Evolutionary conservation across 2,113 vertebrate species (phyloP).

Genomic region (Pogona vitticeps): DNA sequence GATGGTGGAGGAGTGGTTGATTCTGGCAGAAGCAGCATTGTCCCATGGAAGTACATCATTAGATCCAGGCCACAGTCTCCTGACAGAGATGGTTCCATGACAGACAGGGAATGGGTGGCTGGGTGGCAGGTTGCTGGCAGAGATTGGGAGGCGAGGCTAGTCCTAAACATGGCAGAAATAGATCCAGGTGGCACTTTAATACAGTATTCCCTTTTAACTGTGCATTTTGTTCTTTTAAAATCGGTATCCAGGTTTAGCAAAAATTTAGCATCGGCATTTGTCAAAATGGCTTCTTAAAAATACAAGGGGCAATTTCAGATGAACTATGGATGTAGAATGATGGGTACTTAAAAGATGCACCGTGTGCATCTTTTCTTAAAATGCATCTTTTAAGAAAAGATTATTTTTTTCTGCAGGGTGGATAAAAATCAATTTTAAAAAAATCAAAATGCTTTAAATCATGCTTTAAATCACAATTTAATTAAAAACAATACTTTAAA

Average conservation of each 20-base stretch:
- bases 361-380: neutral
- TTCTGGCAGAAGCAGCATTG: no score
- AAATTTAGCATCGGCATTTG: neutral
- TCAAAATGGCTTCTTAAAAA: neutral
- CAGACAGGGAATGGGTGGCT: neutral
- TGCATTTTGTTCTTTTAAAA: neutral
- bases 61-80: no score
- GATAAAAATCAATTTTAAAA: no score
- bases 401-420: no score
- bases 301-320: neutral
- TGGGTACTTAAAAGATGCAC: neutral
- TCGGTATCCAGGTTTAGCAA: neutral
- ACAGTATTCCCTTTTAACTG: neutral
- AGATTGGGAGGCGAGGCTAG: neutral
- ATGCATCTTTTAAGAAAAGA: no score
- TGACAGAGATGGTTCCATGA: rapidly evolving
- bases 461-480: no score
- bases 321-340: neutral
- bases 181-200: neutral
- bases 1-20: no score
- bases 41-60: no score
- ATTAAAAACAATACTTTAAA: no score
- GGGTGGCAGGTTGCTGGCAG: neutral
- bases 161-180: neutral
- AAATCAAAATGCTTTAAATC: no score